A percentile compares a stretch with the other conserved stretches of the same genome.
phyloP scores from a whole-genome alignment of 1,140 invertebrate genomes.

The Zaprionus nigranus region DNA sequence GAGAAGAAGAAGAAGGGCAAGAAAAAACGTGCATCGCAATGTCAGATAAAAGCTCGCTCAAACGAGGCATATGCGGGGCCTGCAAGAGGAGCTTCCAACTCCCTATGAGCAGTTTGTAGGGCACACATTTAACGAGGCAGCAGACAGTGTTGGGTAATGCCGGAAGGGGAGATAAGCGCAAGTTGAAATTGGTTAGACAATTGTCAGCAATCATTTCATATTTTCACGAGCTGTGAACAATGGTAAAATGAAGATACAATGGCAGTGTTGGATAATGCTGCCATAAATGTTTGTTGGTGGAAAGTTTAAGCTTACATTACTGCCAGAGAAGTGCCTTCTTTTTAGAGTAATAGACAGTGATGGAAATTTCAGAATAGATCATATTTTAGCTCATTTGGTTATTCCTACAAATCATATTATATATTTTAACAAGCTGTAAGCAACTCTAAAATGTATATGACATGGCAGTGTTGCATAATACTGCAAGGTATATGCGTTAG shows the following conservation, averaged over 20 bases:
- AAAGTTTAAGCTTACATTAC: neutral
- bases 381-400: too few relatives aligned
- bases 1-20: conserved; percentile 11
- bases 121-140: neutral
- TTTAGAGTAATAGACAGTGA: too few relatives aligned
- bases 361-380: too few relatives aligned
- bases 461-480: neutral
- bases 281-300: neutral
- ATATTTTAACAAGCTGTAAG: neutral
- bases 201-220: too few relatives aligned
- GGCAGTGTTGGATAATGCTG: neutral
- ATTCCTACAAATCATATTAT: too few relatives aligned
- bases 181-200: too few relatives aligned
- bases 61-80: conserved; percentile 24
- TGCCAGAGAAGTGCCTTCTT: too few relatives aligned
- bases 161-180: neutral
- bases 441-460: accelerated
- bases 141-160: neutral
- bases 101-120: conserved; percentile 19
- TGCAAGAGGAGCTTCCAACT: neutral
- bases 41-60: conserved; percentile 56
- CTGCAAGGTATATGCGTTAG: neutral
- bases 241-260: neutral
- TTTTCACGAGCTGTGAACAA: neutral
- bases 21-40: conserved; percentile 68